Evolutionary conservation across 2,113 vertebrate species (phyloP).

Genomic region (Xenus cinereus): DNA sequence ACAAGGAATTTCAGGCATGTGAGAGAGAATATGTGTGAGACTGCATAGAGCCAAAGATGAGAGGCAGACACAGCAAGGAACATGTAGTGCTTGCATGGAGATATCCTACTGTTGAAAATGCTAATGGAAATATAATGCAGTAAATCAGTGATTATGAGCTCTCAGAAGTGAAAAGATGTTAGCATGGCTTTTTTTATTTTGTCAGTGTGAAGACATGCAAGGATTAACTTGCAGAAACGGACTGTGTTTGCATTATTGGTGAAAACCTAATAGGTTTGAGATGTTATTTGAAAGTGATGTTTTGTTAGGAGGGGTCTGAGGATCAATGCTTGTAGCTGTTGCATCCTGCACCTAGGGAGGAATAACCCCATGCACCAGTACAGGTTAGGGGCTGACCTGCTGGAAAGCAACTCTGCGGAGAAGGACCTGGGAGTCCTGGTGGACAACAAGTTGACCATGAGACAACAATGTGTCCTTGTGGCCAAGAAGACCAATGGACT

Average conservation of each 20-base stretch:
- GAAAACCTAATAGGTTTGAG: not conserved
- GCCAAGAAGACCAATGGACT: not conserved
- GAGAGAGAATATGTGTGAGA: not conserved
- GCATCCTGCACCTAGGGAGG: not conserved
- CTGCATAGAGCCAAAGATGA: not conserved
- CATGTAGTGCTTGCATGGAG: rapidly evolving
- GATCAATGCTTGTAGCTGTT: not conserved
- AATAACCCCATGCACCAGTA: not conserved
- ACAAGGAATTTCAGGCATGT: not conserved
- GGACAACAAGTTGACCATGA: not conserved
- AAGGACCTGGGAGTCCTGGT: not conserved
- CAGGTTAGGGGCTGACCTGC: not conserved
- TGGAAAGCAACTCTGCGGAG: not conserved
- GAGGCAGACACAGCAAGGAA: not conserved
- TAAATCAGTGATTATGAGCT: rapidly evolving
- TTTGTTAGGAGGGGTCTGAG: not conserved
- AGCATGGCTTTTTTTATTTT: not conserved
- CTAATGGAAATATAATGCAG: rapidly evolving
- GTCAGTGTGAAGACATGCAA: rapidly evolving
- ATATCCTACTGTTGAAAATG: not conserved
- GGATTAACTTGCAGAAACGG: not conserved
- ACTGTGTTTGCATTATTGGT: rapidly evolving
- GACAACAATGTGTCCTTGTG: not conserved
- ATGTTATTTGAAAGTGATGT: not conserved
- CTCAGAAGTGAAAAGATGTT: not conserved